Percentiles rank a stretch among this genome's conserved stretches.
Evolutionary conservation across 2,888 invertebrate species (phyloP).

Genomic region (Helicoverpa assulta): DNA sequence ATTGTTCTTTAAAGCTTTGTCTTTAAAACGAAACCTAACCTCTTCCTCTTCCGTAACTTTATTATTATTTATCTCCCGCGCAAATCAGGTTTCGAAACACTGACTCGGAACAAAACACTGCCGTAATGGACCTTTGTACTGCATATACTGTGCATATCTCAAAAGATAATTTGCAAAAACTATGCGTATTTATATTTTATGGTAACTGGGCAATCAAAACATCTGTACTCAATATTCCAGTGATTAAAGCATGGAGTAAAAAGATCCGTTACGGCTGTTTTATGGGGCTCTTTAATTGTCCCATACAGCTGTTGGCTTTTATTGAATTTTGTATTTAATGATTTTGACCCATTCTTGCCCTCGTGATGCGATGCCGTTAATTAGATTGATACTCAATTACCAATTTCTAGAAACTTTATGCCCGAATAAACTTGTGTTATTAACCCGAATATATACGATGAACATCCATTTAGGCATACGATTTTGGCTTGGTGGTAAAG

Average conservation of each 20-base stretch:
- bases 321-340: slow-evolving; percentile 21
- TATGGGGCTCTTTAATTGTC: slow-evolving; percentile 16
- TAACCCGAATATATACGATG: no score
- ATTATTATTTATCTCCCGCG: slow-evolving; percentile 52
- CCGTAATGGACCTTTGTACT: slow-evolving; percentile 45
- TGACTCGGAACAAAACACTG: slow-evolving; percentile 47
- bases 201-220: slow-evolving; percentile 25
- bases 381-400: slow-evolving; percentile 15
- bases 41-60: slow-evolving; percentile 57
- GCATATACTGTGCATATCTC: slow-evolving; percentile 31
- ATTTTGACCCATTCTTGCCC: slow-evolving; percentile 3
- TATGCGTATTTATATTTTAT: slow-evolving; percentile 17
- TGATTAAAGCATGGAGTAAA: slow-evolving; percentile 28
- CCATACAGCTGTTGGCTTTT: slow-evolving; percentile 21
- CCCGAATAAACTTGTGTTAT: no score
- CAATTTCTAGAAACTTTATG: not conserved
- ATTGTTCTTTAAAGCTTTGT: slow-evolving; percentile 32
- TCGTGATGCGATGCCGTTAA: no score
- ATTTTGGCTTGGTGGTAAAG: not conserved
- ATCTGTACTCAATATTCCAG: slow-evolving; percentile 6
- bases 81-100: slow-evolving; percentile 55
- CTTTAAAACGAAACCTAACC: slow-evolving; percentile 48
- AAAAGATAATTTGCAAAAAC: slow-evolving; percentile 25
- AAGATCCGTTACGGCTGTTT: slow-evolving; percentile 18
- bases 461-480: no score